phyloP scores from a whole-genome alignment of 1,140 invertebrate species.

The Ruditapes philippinarum region DNA sequence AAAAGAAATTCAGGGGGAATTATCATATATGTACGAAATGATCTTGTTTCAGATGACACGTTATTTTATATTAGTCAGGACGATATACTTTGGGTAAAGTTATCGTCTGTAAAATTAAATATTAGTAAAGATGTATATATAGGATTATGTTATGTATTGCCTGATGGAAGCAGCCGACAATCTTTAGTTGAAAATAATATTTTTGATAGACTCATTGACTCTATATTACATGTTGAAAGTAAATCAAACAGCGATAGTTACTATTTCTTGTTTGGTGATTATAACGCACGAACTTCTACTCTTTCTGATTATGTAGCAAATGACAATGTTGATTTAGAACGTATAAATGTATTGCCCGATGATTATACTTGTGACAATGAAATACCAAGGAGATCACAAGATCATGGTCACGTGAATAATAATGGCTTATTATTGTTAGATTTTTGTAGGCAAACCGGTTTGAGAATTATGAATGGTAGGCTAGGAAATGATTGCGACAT shows the following conservation, averaged over 20 bases:
- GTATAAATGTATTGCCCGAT: no score
- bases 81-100: slow-evolving; percentile 34
- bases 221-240: background rate
- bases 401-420: no score
- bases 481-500: no score
- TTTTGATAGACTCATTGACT: slow-evolving; percentile 16
- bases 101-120: background rate
- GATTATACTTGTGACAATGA: no score
- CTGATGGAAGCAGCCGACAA: slow-evolving; percentile 28
- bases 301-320: no score
- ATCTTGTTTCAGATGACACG: background rate
- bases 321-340: no score
- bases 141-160: slow-evolving; percentile 34
- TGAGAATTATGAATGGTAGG: no score
- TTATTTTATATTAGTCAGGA: background rate
- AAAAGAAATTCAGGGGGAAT: slow-evolving; percentile 21
- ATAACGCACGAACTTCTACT: background rate
- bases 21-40: slow-evolving; percentile 7
- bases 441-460: background rate
- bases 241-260: background rate
- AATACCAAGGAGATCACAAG: no score
- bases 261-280: background rate
- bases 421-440: no score
- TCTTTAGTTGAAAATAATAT: slow-evolving; percentile 19
- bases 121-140: background rate